Evolutionary conservation across 2,888 invertebrate species (phyloP).

Genomic region (Tenthredo distinguenda): DNA sequence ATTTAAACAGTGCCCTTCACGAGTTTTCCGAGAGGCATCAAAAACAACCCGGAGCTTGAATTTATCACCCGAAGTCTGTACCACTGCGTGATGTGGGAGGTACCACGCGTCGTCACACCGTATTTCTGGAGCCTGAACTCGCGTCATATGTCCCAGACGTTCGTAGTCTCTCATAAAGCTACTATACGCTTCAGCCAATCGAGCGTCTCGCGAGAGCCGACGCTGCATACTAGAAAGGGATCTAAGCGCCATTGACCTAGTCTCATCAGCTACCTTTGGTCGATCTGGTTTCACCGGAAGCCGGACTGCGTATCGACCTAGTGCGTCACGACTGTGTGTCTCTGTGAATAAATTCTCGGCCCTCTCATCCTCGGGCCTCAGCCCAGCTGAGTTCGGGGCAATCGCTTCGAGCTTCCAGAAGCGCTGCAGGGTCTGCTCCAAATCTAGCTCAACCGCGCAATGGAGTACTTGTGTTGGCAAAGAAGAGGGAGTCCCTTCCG

Average conservation of each 20-base stretch:
- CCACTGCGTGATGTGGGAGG: too few species aligned
- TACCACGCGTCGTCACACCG: neutral
- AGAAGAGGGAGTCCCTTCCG: constrained; percentile 31
- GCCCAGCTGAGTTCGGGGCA: constrained; percentile 21
- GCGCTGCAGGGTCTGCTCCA: constrained; percentile 34
- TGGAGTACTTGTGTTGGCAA: neutral
- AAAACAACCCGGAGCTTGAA: constrained; percentile 40
- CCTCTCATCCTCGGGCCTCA: constrained; percentile 38
- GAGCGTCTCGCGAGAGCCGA: constrained; percentile 5
- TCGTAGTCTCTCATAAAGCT: constrained; percentile 5
- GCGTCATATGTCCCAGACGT: constrained; percentile 12
- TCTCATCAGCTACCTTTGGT: neutral
- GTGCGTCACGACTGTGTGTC: neutral
- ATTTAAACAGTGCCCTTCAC: constrained; percentile 37
- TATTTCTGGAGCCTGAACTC: neutral
- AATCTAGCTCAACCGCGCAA: neutral
- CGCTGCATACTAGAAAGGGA: constrained; percentile 16
- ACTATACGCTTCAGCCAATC: neutral
- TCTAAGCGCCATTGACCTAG: neutral
- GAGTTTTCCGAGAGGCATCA: constrained; percentile 47
- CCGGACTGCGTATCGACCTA: constrained; percentile 40
- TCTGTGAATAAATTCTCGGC: constrained; percentile 37
- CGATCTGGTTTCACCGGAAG: constrained; percentile 15
- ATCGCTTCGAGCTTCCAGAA: constrained; percentile 52
- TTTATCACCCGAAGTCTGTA: too few species aligned